Base-by-base conservation (phyloP, 2,888 invertebrate genomes). In the Erpobdella octoculata region DNA sequence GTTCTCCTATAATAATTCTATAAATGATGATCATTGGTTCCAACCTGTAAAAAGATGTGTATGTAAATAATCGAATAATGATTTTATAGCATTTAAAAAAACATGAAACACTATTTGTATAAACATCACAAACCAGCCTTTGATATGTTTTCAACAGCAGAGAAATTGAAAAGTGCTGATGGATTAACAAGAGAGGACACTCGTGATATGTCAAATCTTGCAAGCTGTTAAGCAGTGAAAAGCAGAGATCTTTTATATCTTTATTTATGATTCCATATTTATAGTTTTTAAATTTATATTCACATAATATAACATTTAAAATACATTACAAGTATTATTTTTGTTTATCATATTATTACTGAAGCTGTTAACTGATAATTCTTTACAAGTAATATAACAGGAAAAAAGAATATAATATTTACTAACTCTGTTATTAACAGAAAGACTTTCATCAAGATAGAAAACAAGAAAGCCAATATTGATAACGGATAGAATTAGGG, bases 371-470 rank as follows among this genome's bases (percentile, higher is more conserved):
- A 65, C 25, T 59, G 21, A n/a, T 15, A 12, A 41, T 15, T n/a
- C 46, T 15, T 15, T 41, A 18, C 61, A 61, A 61, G 18, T 4
- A 41, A 12, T 12, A 41, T 41, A 58, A 58, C 31, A 25, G 31
- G 4, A 2, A 25, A 28, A 41, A 4, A 12, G 46, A 41, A 18
- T 31, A 69, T 3, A 15, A 28, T 4, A 53, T 5, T 8, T 59
- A 77, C 79, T 76, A 77, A 85, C 83, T 77, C 83, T 76, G 79
- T 83, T 83, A 81, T 89, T 89, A 84, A 87, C 85, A 25, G 91
- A 88, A 76, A 95, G 85, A 28, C 92, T 91, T 86, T 97, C 97
- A 76, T 90, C 89, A 79, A 95, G 87, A 79, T 86, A 89, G 70
- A 88, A 82, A 62, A 83, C 79, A 38, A 96, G 87, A 78, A 92